Percentiles rank a stretch among this genome's conserved stretches.
Evolutionary conservation across 2,797 vertebrate species (phyloP).

Genomic region (Micromesistius poutassou): DNA sequence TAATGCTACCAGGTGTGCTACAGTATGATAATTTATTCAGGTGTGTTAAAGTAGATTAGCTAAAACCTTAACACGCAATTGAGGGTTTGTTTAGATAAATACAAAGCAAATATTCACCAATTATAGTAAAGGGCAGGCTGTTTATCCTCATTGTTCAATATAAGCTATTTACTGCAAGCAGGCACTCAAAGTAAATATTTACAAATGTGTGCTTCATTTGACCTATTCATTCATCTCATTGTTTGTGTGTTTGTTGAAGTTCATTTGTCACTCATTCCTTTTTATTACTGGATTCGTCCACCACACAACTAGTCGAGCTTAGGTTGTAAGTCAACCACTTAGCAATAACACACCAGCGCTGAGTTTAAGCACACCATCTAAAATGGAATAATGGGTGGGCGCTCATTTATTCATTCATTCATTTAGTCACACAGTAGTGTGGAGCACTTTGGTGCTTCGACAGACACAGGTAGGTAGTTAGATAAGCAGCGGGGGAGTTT

Average conservation of each 20-base stretch:
- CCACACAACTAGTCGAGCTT: neutral
- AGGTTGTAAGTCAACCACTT: neutral
- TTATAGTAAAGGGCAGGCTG: neutral
- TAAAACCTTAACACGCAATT: neutral
- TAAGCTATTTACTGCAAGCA: neutral
- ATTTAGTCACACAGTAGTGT: neutral
- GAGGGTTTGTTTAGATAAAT: neutral
- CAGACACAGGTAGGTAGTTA: neutral
- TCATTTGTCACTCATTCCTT: neutral
- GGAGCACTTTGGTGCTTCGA: neutral
- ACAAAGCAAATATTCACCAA: neutral
- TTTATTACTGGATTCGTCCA: neutral
- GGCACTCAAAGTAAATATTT: neutral
- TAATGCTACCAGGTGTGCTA: neutral
- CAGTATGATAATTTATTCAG: neutral
- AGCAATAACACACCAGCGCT: constrained; percentile 19
- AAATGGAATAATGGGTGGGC: neutral
- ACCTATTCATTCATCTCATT: neutral
- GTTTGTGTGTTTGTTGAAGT: constrained; percentile 5
- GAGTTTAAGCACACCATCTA: neutral
- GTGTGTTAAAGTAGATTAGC: neutral
- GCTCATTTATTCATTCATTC: neutral
- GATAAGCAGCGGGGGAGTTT: too few species aligned
- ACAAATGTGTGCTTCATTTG: neutral
- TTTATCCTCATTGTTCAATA: neutral